Percentiles rank a stretch among this genome's conserved stretches.
Conservation (phyloP, 2,113 vertebrate genomes). For the Crotalus helleri region DNA sequence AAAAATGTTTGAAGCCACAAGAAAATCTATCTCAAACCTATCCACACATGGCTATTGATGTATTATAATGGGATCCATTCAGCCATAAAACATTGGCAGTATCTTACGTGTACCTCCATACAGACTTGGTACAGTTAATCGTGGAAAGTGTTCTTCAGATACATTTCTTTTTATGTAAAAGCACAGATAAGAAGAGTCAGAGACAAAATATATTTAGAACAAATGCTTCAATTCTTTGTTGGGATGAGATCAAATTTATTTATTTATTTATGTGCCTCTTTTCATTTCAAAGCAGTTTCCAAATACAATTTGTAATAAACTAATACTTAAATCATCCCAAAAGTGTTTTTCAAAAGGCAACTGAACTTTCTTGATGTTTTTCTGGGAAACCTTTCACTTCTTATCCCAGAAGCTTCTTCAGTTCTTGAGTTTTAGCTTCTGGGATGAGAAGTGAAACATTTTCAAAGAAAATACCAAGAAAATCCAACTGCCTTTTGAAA, state of each 20-base stretch:
- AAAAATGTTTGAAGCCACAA: conserved; percentile 44
- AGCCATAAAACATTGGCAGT: conserved; percentile 54
- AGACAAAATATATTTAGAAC: conserved; percentile 36
- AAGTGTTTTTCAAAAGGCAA: not conserved
- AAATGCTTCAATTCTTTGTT: conserved; percentile 36
- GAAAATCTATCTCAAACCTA: conserved; percentile 35
- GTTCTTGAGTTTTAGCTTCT: not conserved
- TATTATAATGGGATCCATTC: conserved; percentile 54
- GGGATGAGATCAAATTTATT: conserved; percentile 21
- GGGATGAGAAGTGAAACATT: not conserved
- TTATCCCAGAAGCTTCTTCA: not conserved
- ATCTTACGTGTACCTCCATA: conserved; percentile 43
- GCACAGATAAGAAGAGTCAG: conserved; percentile 48
- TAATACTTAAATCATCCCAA: not conserved
- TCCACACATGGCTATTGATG: conserved; percentile 12
- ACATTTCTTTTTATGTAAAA: conserved; percentile 27
- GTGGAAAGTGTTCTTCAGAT: conserved; percentile 45
- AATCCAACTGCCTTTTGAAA: not conserved
- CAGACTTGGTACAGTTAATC: conserved; percentile 50
- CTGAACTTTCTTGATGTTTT: not conserved
- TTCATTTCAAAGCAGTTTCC: not conserved
- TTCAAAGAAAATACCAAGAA: not conserved
- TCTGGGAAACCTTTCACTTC: not conserved
- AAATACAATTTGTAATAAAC: not conserved
- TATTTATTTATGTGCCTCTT: not conserved